These are phyloP conservation scores for Magallana gigas DNA, from an alignment of 1,140 invertebrate species.

Conservation along the genomic window DNA sequence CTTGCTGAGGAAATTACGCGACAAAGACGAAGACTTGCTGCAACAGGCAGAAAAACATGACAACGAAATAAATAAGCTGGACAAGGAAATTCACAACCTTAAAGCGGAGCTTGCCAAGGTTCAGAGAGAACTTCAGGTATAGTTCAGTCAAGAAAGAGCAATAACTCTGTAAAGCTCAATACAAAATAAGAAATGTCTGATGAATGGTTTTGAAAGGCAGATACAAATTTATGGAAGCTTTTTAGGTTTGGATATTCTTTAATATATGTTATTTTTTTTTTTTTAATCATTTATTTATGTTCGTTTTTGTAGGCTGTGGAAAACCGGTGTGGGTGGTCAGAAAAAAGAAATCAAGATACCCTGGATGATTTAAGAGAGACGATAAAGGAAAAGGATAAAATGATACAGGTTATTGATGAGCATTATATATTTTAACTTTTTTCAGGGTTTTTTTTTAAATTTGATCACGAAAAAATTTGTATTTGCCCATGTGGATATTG, in stretches of 20 bases:
- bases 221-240: no score
- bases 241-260: no score
- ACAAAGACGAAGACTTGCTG: slow-evolving; percentile 63
- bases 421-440: no score
- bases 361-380: slow-evolving; percentile 62
- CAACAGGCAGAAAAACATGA: slow-evolving; percentile 56
- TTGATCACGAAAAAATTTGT: no score
- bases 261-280: no score
- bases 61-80: slow-evolving; percentile 58
- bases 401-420: slow-evolving; percentile 62
- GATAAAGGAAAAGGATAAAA: slow-evolving; percentile 64
- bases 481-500: no score
- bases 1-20: slow-evolving; percentile 55
- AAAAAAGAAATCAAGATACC: slow-evolving; percentile 59
- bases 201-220: neutral
- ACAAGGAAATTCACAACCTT: slow-evolving; percentile 62
- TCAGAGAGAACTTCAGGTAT: slow-evolving; percentile 48
- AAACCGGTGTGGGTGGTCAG: slow-evolving; percentile 45
- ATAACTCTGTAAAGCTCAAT: neutral
- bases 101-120: slow-evolving; percentile 58
- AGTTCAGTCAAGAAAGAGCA: neutral
- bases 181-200: neutral
- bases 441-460: no score
- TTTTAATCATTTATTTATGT: no score
- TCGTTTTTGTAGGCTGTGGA: slow-evolving; percentile 52